Conservation (phyloP, 2,888 invertebrate species). For the Andrena flavipes region DNA sequence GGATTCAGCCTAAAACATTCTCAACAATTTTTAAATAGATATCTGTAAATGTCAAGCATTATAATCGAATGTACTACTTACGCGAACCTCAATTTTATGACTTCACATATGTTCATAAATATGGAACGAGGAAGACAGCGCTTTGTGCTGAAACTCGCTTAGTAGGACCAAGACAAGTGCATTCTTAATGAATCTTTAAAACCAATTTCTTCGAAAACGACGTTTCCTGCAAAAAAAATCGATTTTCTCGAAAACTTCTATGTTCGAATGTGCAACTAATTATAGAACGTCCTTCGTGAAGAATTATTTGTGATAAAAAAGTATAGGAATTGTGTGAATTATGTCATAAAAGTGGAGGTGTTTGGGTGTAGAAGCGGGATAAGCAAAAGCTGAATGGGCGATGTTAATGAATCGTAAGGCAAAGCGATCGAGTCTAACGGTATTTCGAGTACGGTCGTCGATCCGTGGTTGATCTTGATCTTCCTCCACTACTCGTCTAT, state of each 20-base stretch:
- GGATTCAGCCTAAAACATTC: too few relatives aligned
- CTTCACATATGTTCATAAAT: neutral
- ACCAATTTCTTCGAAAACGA: neutral
- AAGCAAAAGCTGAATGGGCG: slow-evolving; percentile 40
- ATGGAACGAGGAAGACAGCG: neutral
- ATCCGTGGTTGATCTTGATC: slow-evolving; percentile 65
- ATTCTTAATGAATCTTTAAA: neutral
- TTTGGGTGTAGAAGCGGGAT: neutral
- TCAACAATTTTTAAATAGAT: too few relatives aligned
- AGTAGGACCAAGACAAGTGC: neutral
- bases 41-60: too few relatives aligned
- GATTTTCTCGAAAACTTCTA: neutral
- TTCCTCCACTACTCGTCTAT: slow-evolving; percentile 58
- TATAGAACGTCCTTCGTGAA: neutral
- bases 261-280: neutral
- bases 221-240: neutral
- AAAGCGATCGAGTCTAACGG: slow-evolving; percentile 71
- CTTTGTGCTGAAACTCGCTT: neutral
- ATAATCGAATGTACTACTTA: too few relatives aligned
- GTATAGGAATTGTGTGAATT: neutral
- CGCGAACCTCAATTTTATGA: too few relatives aligned
- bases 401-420: slow-evolving; percentile 64
- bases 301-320: neutral
- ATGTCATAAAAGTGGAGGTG: neutral
- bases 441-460: slow-evolving; percentile 70